A percentile compares a stretch with the other conserved stretches of the same genome.
Conservation (phyloP, 2,888 invertebrate species). For the Rotaria macrura region DNA sequence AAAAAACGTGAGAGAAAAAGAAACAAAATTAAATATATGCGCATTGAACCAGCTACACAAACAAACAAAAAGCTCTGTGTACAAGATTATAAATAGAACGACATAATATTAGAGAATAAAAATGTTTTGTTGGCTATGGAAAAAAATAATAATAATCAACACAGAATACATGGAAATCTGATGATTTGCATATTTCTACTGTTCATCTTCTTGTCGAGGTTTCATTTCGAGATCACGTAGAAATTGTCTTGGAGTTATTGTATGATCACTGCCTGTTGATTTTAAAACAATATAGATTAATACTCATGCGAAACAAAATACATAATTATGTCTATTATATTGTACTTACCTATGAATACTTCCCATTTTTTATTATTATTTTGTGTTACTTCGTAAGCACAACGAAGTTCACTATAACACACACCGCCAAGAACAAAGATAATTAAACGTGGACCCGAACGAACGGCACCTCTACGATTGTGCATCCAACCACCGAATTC, state of each 20-base stretch:
- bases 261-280: conserved; percentile 27
- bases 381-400: conserved; percentile 92
- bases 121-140: not conserved
- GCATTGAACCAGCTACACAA: not conserved
- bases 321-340: too few relatives aligned
- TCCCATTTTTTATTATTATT: conserved; percentile 74
- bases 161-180: not conserved
- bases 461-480: conserved; percentile 86
- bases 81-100: not conserved
- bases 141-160: not conserved
- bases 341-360: conserved; percentile 68
- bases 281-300: conserved; percentile 46
- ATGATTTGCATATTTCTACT: not conserved
- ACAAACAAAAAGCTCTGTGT: not conserved
- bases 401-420: conserved; percentile 88
- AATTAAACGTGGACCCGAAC: conserved; percentile 81
- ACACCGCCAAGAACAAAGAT: conserved; percentile 92
- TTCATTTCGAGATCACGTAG: conserved; percentile 31
- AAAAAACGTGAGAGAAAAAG: not conserved
- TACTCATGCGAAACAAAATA: too few relatives aligned
- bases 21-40: not conserved
- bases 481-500: conserved; percentile 55
- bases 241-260: conserved; percentile 26
- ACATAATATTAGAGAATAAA: not conserved
- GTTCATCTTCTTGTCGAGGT: not conserved